Evolutionary conservation across 1,140 invertebrate genomes (phyloP).

Genomic region (Drosophila obscura): DNA sequence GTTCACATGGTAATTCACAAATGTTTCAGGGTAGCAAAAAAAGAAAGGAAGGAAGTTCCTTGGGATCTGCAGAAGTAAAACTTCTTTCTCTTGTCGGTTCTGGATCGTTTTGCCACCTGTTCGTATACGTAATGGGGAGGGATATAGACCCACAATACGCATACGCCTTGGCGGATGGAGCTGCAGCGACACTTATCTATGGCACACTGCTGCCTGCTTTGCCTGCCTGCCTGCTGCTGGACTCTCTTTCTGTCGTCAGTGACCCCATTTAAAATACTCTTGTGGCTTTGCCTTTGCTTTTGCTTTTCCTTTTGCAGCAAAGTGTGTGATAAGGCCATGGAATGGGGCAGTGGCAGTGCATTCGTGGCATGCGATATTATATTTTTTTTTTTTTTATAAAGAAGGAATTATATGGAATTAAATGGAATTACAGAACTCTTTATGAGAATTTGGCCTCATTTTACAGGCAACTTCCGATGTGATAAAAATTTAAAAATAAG

Average conservation of each 20-base stretch:
- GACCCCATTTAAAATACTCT: constrained; percentile 18
- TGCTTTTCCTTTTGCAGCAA: constrained; percentile 27
- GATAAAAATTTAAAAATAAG: constrained; percentile 46
- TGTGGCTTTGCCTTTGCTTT: too few species aligned
- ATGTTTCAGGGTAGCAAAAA: too few species aligned
- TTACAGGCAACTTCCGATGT: constrained; percentile 72
- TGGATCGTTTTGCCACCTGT: constrained; percentile 22
- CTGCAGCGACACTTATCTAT: not conserved
- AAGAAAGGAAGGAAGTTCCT: too few species aligned
- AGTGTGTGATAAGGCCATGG: constrained; percentile 18
- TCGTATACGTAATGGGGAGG: constrained; percentile 45
- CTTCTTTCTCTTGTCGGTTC: too few species aligned
- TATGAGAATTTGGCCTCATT: constrained; percentile 61
- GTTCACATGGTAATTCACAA: too few species aligned
- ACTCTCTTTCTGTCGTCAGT: constrained; percentile 31
- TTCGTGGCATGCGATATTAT: constrained; percentile 14
- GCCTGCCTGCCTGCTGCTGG: too few species aligned
- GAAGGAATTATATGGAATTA: constrained; percentile 12
- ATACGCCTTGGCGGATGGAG: constrained; percentile 39
- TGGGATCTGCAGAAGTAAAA: not conserved
- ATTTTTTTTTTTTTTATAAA: not conserved
- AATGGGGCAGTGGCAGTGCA: not conserved
- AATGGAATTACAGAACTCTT: constrained; percentile 27
- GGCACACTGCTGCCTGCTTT: too few species aligned
- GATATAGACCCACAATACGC: constrained; percentile 26